Evolutionary conservation across 2,797 vertebrate genomes (phyloP), one percentile per base, ranked within the genome.

Genomic region (Gorsachius magnificus): DNA sequence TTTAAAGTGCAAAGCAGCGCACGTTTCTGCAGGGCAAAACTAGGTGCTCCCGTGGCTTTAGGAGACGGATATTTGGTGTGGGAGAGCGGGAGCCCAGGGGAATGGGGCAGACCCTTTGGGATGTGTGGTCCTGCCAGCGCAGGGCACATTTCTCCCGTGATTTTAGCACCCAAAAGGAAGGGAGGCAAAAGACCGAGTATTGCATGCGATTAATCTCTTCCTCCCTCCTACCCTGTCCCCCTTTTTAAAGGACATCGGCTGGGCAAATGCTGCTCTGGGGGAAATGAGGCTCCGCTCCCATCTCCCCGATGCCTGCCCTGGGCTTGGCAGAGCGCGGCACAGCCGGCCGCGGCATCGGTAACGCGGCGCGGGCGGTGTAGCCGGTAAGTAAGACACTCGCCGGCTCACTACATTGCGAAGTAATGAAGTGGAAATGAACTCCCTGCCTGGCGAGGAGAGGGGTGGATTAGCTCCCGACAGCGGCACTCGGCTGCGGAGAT

Each of bases 391-490:
- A 97, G 97, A 89, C 63, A 25, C 96, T 95, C 68, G 2, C 65
- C 11, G 8, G 83, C 93, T 96, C 92, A 46, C 74, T 96, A 29
- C 96, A 74, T 89, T 66, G 93, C 28, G 89, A 68, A 91, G 96
- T 98, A 97, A 98, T 98, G 97, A 97, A 97, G 96, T 98, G 97
- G 97, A 97, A 97, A 98, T 97, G 97, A 97, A 97, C 97, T 97
- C 89, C 69, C 89, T 79, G 87, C 68, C 69, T 90, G 85, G 50
- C 3, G 68, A 93, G 85, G 71, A 54, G 90, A 48, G 68, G 58
- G 78, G 69, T 33, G 85, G 51, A 92, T 94, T 91, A 94, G 43
- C 87, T 94, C 95, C 95, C 13, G 64, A 63, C 93, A 83, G 96
- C 61, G 13, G 83, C 63, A 66, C 95, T 90, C 25, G 21, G 76